Evolutionary conservation across 2,113 vertebrate species (phyloP), one percentile per base, ranked within the genome.

Genomic region (Mugil cephalus): DNA sequence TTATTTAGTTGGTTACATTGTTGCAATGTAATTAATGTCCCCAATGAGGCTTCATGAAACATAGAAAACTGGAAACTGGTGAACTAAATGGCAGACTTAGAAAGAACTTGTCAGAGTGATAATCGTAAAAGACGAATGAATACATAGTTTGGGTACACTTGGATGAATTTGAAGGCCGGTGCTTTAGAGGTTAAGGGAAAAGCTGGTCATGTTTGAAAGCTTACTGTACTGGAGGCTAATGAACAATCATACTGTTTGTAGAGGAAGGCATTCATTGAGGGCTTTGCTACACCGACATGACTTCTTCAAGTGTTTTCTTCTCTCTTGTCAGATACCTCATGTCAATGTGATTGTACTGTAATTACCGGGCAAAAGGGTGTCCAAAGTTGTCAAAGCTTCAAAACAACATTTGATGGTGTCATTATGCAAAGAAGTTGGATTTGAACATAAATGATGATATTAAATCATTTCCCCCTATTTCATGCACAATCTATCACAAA

Each of bases 21-120:
- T 85, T 87, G 82, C 86, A 88, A 89, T 89, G 88, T 48, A 85
- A 79, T 77, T 69, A 72, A 40, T 66, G 74, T 88, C 82, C 69
- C 77, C 67, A 61, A 51, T 71, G 60, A 85, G 75, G 58, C 69
- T 73, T 76, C 48, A 69, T 86, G 74, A 65, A 82, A 82, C 72
- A 79, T 68, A 80, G 24, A 82, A 82, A 83, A 60, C 59, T 58
- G 70, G 43, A 51, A 45, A 9, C 51, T 63, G 15, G 45, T 46
- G 34, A 52, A 50, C 43, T 55, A 35, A 18, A 71, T 74, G 48
- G 74, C 11, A 76, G 66, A 74, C 59, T 64, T 43, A 21, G 42
- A 39, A 55, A 60, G 18, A 51, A 45, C 47, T 12, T 30, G 48
- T 82, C 62, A 79, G 53, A 63, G 47, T 54, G 34, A 80, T 24